A percentile compares a stretch with the other conserved stretches of the same genome.
Evolutionary conservation across 2,797 vertebrate species (phyloP).

Genomic region (Anomalospiza imberbis): DNA sequence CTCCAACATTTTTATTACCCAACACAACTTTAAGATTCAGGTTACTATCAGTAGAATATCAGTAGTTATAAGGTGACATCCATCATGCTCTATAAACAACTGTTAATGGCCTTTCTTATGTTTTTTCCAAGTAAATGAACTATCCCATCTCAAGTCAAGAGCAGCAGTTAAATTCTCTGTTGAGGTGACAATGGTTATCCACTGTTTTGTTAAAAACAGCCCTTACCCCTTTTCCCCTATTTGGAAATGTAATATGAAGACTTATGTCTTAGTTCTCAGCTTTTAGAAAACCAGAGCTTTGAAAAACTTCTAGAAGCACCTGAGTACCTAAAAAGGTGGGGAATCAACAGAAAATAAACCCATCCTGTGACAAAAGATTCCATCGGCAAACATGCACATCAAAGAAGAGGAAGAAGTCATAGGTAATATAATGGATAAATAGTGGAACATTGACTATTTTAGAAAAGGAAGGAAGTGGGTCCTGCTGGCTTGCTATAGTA

Average conservation of each 20-base stretch:
- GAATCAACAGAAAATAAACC: not conserved
- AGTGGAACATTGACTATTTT: not conserved
- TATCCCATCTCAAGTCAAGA: not conserved
- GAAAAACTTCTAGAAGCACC: not conserved
- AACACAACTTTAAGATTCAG: not conserved
- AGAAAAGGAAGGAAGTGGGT: not conserved
- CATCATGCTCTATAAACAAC: not conserved
- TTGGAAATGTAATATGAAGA: not conserved
- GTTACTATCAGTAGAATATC: not conserved
- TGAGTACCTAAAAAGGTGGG: not conserved
- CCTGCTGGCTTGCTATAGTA: not conserved
- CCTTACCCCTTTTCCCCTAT: not conserved
- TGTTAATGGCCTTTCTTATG: not conserved
- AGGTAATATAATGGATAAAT: not conserved
- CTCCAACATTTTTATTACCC: not conserved
- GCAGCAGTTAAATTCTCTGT: not conserved
- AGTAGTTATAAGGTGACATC: not conserved
- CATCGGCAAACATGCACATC: not conserved
- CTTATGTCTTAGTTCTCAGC: not conserved
- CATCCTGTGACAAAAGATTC: not conserved
- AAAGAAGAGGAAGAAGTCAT: not conserved
- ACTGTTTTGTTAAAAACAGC: not conserved
- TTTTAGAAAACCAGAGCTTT: not conserved
- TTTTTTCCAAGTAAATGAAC: not conserved
- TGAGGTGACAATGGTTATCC: not conserved